Evolutionary conservation across 2,888 invertebrate species (phyloP), one percentile per base, ranked within the genome.

Genomic region (Troides oblongomaculatus): DNA sequence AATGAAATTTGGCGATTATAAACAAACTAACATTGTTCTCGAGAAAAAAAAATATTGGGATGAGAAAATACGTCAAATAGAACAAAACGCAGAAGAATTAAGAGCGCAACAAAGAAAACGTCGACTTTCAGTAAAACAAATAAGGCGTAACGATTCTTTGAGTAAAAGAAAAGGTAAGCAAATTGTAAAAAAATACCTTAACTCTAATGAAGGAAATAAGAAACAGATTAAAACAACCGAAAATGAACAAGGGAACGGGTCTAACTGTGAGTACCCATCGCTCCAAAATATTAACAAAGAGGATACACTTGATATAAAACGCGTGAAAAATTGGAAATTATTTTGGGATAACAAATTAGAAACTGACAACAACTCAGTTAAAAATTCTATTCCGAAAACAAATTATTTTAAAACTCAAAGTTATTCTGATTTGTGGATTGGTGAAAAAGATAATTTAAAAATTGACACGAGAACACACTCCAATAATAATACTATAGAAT

Each of bases 41-140:
- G 92, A 93, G 78, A 90, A 86, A 75, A 93, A 92, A 79, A 89
- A 87, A 78, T 93, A 91, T 74, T 93, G 92, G 93, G 93, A 93
- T 78, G 90, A 93, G 69, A 89, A 82, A 78, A 93, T 93, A 73
- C 84, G 85, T 62, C 84, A 87, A 78, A 88, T 92, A 75, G 89
- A 92, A 79, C 89, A 85, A 14, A 89, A 86, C 75, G 83, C 86
- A 61, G 86, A 87, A 76, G 88, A 88, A 82, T 78, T 80, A 53
- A 81, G 83, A 64, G 76, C 78, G 50, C 77, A 83, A 69, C 83
- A 85, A 73, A 87, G 84, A 78, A 88, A 86, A 80, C 84, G 81
- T 74, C 83, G 84, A 59, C 74, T 84, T 50, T 81, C 84, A 70
- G 76, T 83, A 2, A 90, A 88, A 72, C 83, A 88, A 73, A 77